Base-by-base conservation (phyloP, 2,797 vertebrate species). In the Semotilus atromaculatus region DNA sequence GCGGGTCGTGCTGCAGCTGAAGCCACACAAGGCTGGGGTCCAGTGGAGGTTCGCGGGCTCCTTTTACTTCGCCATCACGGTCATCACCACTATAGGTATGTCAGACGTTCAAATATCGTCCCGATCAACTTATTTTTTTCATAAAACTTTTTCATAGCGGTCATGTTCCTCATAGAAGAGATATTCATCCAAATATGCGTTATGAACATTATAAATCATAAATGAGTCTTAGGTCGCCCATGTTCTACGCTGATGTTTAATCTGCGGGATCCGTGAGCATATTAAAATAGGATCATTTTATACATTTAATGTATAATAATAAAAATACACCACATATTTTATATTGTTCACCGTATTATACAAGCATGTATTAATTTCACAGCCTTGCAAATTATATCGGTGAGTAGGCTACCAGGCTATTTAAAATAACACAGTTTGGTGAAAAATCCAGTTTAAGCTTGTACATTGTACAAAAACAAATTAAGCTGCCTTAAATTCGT, bases 21-120 rank as follows among this genome's bases (percentile, higher is more conserved):
- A 97, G 92, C 97, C 97, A 48, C 97, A 98, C 93, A 97, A 98
- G 93, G 97, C 96, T 83, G 97, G 97, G 19, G 93, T 97, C 90
- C 97, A 98, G 95, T 98, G 97, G 97, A 94, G 92, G 86, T 98
- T 98, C 93, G 95, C 97, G 48, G 97, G 97, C 18, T 98, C 97
- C 55, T 98, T 98, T 92, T 98, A 98, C 91, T 98, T 98, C 94
- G 97, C 97, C 93, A 98, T 98, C 94, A 97, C 97, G 80, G 97
- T 98, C 91, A 98, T 98, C 93, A 98, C 97, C 19, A 98, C 97
- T 40, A 98, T 98, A 93, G 97, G 97, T 98, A 95, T 34, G 74
- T 19, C 82, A 23, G 3, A 45, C 36, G 3, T 14, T 45, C 45
- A n/a, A 4, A 51, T 78, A 23, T 21, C 34, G 18, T 31, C 8